These are phyloP conservation scores for Siniperca undulata DNA, from an alignment of 2,797 vertebrate species.

Conservation along the genomic window DNA sequence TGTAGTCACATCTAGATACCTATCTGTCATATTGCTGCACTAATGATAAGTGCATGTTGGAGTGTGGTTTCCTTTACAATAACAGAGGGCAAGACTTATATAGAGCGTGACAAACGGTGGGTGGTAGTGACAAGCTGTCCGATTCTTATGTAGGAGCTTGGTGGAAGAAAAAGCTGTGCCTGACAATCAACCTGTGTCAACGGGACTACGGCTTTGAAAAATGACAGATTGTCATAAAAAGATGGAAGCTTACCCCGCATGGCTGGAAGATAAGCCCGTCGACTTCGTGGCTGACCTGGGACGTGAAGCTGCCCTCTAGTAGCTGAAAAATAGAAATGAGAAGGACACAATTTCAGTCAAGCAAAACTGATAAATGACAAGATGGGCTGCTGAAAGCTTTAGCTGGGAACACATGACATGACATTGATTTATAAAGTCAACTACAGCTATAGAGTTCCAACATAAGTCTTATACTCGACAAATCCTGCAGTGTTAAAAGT, in stretches of 20 bases:
- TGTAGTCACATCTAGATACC: neutral
- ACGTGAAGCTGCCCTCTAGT: slow-evolving; percentile 97
- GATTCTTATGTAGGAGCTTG: slow-evolving; percentile 15
- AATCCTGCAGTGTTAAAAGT: slow-evolving; percentile 24
- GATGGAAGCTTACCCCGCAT: slow-evolving; percentile 90
- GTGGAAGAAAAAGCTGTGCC: slow-evolving; percentile 19
- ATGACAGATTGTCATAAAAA: slow-evolving; percentile 40
- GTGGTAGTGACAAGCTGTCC: slow-evolving; percentile 59
- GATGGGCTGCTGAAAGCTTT: slow-evolving; percentile 21
- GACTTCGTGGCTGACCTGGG: slow-evolving; percentile 98
- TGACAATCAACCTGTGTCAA: slow-evolving; percentile 51
- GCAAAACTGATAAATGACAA: slow-evolving; percentile 42
- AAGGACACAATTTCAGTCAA: slow-evolving; percentile 38
- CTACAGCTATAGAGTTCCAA: slow-evolving; percentile 18
- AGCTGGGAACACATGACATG: slow-evolving; percentile 32
- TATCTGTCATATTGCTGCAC: slow-evolving; percentile 1
- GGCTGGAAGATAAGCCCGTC: slow-evolving; percentile 99
- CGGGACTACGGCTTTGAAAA: slow-evolving; percentile 24
- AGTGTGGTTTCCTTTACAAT: slow-evolving; percentile 58
- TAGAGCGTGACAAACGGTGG: slow-evolving; percentile 52
- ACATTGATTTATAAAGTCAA: slow-evolving; percentile 44
- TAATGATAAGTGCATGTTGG: slow-evolving; percentile 28
- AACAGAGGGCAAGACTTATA: slow-evolving; percentile 38
- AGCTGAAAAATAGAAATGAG: slow-evolving; percentile 84
- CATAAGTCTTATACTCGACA: neutral